Conservation (phyloP, 2,888 invertebrate genomes). For the Salpingus planirostris region DNA sequence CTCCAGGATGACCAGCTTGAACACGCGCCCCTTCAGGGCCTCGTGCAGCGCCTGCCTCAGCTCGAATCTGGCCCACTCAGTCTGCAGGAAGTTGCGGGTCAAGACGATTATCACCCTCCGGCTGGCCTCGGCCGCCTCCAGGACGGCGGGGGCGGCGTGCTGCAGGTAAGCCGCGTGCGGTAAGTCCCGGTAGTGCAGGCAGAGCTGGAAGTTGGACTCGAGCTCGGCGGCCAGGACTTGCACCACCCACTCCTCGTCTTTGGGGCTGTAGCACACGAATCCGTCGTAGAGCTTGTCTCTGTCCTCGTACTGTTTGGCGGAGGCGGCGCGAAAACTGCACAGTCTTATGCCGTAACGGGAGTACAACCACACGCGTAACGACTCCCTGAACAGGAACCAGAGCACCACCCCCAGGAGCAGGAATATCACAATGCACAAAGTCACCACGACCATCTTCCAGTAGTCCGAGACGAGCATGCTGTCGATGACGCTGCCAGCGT, state of each 20-base stretch:
- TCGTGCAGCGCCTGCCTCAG: slow-evolving; percentile 86
- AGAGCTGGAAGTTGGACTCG: slow-evolving; percentile 78
- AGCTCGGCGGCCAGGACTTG: slow-evolving; percentile 76
- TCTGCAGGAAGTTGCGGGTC: slow-evolving; percentile 82
- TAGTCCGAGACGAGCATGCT: slow-evolving; percentile 76
- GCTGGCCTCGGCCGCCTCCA: slow-evolving; percentile 82
- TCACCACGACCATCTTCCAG: slow-evolving; percentile 73
- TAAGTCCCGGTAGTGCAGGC: slow-evolving; percentile 82
- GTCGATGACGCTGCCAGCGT: slow-evolving; percentile 74
- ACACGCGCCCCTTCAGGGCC: slow-evolving; percentile 72
- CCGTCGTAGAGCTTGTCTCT: slow-evolving; percentile 84
- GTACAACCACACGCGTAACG: slow-evolving; percentile 79
- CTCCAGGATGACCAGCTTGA: slow-evolving; percentile 82
- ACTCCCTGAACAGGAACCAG: slow-evolving; percentile 77
- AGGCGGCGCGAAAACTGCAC: slow-evolving; percentile 60
- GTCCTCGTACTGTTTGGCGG: slow-evolving; percentile 58
- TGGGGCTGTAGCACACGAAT: slow-evolving; percentile 86
- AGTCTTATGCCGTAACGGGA: slow-evolving; percentile 78
- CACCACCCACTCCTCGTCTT: slow-evolving; percentile 83
- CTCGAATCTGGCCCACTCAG: slow-evolving; percentile 89
- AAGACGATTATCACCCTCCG: slow-evolving; percentile 79
- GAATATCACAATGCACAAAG: slow-evolving; percentile 67
- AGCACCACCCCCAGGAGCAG: slow-evolving; percentile 68
- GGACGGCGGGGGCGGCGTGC: slow-evolving; percentile 59
- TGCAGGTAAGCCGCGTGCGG: slow-evolving; percentile 58